Conservation (phyloP, 2,113 vertebrate genomes). For the Erpornis zantholeuca region DNA sequence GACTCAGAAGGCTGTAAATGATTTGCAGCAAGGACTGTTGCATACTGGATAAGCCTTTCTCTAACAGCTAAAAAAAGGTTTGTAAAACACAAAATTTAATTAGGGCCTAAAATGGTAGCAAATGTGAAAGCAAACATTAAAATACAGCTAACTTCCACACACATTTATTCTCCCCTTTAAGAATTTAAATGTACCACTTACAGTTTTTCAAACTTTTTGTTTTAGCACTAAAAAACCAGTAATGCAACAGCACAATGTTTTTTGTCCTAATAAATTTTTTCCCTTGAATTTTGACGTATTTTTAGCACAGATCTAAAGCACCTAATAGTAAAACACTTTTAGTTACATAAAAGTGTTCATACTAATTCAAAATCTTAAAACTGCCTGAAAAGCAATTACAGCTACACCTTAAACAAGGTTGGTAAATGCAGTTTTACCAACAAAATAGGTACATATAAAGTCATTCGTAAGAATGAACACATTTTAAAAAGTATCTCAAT, state of each 20-base stretch:
- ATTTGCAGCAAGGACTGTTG: slow-evolving; percentile 95
- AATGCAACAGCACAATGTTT: not conserved
- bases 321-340: not conserved
- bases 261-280: not conserved
- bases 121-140: not conserved
- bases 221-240: not conserved
- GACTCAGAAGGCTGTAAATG: slow-evolving; percentile 94
- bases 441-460: not conserved
- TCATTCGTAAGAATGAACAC: not conserved
- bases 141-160: not conserved
- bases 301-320: not conserved
- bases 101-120: not conserved
- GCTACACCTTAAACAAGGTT: not conserved
- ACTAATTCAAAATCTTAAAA: not conserved
- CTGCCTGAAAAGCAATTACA: not conserved
- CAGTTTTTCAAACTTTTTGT: not conserved
- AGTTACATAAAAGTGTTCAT: not conserved
- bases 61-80: slow-evolving; percentile 80
- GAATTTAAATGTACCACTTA: not conserved
- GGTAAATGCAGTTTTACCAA: not conserved
- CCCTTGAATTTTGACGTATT: not conserved
- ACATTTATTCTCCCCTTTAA: not conserved
- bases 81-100: not conserved
- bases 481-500: not conserved
- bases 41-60: slow-evolving; percentile 95